Percentiles rank a stretch among this genome's conserved stretches.
These are phyloP conservation scores for Vesta saturnalis DNA, from an alignment of 2,888 invertebrate genomes.

Conservation along the genomic window DNA sequence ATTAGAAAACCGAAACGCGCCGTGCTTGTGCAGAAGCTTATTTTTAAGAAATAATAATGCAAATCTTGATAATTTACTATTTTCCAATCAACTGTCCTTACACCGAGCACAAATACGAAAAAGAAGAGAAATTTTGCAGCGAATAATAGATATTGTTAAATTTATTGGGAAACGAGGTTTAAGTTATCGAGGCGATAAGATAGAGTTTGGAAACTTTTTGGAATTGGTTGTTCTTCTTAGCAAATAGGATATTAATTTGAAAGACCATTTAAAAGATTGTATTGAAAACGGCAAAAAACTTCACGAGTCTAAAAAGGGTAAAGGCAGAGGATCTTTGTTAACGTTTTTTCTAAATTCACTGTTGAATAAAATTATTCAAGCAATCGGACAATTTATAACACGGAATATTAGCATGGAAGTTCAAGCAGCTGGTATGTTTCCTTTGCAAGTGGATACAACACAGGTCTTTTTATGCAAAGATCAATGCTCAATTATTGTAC, in stretches of 20 bases:
- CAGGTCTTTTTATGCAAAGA: too few species aligned
- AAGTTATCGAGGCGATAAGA: background rate
- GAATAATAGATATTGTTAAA: too few species aligned
- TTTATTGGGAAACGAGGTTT: too few species aligned
- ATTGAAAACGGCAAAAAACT: conserved; percentile 4
- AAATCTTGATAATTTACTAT: too few species aligned
- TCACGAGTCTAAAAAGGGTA: background rate
- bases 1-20: too few species aligned
- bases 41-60: too few species aligned
- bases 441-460: too few species aligned
- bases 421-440: background rate
- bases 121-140: too few species aligned
- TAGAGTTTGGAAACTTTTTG: background rate
- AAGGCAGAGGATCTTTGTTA: background rate
- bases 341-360: background rate
- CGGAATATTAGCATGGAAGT: background rate
- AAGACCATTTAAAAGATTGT: conserved; percentile 2
- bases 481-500: background rate
- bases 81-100: too few species aligned
- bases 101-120: too few species aligned
- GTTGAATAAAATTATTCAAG: background rate
- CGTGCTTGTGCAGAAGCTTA: too few species aligned
- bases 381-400: too few species aligned
- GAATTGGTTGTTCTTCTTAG: conserved; percentile 2
- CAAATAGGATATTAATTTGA: conserved; percentile 3